Evolutionary conservation across 1,140 invertebrate genomes (phyloP), one percentile per base, ranked within the genome.

Genomic region (Lepidurus packardi): DNA sequence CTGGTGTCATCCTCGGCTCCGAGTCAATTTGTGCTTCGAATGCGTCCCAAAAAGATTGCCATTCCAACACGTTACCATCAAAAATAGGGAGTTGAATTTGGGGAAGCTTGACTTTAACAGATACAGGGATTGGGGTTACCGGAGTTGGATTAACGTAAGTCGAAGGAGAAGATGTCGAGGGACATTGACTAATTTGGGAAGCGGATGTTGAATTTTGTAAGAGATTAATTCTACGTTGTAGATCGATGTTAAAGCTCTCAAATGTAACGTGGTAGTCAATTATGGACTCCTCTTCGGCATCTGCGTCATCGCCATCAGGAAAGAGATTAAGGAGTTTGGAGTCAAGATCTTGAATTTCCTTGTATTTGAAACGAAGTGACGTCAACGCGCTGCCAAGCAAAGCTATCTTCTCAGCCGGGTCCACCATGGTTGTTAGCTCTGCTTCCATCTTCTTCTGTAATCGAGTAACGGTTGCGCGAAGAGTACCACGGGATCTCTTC

Each of bases 21-120:
- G n/a, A 24, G 10, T 76, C 7, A 76, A 76, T 34, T 25, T 76
- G 24, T 3, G 75, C 75, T 24, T 24, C 41, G 25, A 76, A 76
- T 24, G 75, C 43, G 21, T 76, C 43, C 75, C 75, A 76, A 10
- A 76, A 76, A 5, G 0, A 10, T 25, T 76, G 43, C 25, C 75
- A 76, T 11, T 76, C 16, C 11, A 47, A 16, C 16, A 76, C 34
- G 25, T 76, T 25, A 3, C 75, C 75, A 45, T 76, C 24, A 43
- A 76, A 76, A 25, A 43, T 21, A 13, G 75, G 75, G n/a, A 76
- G 25, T 13, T 11, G 11, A n/a, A 76, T 76, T 76, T 76, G 43
- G 21, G 75, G 75, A n/a, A 43, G 75, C 11, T 44, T 76, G 8
- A 44, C 45, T 16, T 42, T n/a, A 24, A 42, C 42, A 76, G 75